Evolutionary conservation across 2,797 vertebrate species (phyloP).

Genomic region (Myotis daubentonii): DNA sequence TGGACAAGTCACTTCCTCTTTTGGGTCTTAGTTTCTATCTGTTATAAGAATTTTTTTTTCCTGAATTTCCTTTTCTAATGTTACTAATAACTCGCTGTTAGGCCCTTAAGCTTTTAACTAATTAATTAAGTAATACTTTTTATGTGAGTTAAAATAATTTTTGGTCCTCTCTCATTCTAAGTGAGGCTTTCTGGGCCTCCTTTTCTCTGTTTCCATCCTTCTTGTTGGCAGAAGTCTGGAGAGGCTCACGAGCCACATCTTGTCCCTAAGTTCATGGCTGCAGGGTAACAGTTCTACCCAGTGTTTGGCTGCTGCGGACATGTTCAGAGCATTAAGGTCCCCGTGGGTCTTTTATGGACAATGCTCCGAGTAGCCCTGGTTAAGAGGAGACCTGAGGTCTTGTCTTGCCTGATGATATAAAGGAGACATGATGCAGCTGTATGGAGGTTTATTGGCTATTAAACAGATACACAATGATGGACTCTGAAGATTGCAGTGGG

Average conservation of each 20-base stretch:
- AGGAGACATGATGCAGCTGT: neutral
- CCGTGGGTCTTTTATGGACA: neutral
- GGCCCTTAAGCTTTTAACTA: neutral
- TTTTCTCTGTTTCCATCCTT: neutral
- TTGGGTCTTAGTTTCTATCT: neutral
- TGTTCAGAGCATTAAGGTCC: neutral
- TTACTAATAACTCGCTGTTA: neutral
- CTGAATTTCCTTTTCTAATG: neutral
- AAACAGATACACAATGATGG: neutral
- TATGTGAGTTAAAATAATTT: neutral
- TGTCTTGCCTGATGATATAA: neutral
- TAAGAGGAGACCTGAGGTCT: neutral
- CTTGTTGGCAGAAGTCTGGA: neutral
- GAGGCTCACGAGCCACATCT: neutral
- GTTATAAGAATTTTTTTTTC: neutral
- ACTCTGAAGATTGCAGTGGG: neutral
- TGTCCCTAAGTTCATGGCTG: neutral
- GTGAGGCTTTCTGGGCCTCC: neutral
- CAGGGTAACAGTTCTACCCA: neutral
- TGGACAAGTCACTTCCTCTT: neutral
- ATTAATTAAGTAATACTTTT: neutral
- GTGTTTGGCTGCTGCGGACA: neutral
- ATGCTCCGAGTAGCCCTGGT: neutral
- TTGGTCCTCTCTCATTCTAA: neutral
- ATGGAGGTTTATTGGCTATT: constrained; percentile 64